phyloP scores from a whole-genome alignment of 1,140 invertebrate species.

The Magallana gigas region DNA sequence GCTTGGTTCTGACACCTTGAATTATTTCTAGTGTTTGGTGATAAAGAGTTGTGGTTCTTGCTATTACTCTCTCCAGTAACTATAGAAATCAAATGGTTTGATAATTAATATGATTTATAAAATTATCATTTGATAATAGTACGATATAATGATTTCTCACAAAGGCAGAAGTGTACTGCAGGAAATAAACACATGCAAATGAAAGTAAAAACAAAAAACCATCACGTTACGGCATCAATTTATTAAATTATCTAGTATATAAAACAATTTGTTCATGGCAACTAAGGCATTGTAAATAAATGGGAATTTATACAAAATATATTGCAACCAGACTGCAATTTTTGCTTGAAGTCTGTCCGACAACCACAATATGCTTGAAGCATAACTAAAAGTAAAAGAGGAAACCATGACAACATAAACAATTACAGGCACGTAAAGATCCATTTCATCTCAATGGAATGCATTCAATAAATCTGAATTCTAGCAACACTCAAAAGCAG shows the following conservation, averaged over 20 bases:
- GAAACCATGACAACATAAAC: neutral
- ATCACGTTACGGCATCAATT: constrained; percentile 25
- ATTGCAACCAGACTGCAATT: constrained; percentile 6
- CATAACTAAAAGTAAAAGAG: neutral
- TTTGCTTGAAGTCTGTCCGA: neutral
- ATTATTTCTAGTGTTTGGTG: too few species aligned
- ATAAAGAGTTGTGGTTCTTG: too few species aligned
- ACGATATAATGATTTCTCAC: too few species aligned
- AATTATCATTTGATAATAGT: too few species aligned
- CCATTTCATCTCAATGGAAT: constrained; percentile 23
- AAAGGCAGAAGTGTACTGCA: too few species aligned
- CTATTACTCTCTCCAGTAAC: too few species aligned
- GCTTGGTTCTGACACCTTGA: too few species aligned
- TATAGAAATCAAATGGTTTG: too few species aligned
- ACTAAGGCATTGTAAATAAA: constrained; percentile 38
- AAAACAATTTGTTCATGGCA: constrained; percentile 38
- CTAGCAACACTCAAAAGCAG: neutral
- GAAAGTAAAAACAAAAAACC: too few species aligned
- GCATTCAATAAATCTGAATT: constrained; percentile 15
- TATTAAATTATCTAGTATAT: constrained; percentile 25
- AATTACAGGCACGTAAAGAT: constrained; percentile 2
- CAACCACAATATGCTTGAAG: constrained; percentile 28
- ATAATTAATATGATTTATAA: too few species aligned
- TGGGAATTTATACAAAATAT: constrained; percentile 21
- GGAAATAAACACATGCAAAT: too few species aligned